A percentile compares a stretch with the other conserved stretches of the same genome.
Evolutionary conservation across 2,888 invertebrate species (phyloP).

Genomic region (Sisyra nigra): DNA sequence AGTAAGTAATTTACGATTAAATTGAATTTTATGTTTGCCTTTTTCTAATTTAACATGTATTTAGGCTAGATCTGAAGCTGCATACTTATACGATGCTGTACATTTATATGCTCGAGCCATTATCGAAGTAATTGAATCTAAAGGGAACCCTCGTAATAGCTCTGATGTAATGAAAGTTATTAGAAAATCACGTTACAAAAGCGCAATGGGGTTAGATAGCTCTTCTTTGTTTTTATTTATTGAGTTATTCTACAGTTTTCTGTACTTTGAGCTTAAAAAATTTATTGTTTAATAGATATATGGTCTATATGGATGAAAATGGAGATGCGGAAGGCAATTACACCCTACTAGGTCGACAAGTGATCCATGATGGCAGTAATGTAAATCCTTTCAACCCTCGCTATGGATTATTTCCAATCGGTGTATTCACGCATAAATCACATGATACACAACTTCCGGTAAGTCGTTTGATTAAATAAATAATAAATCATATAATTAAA

Average conservation of each 20-base stretch:
- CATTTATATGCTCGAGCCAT: slow-evolving; percentile 79
- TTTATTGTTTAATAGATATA: slow-evolving; percentile 43
- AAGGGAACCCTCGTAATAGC: slow-evolving; percentile 60
- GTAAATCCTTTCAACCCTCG: slow-evolving; percentile 29
- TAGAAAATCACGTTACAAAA: slow-evolving; percentile 60
- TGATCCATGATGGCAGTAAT: slow-evolving; percentile 34
- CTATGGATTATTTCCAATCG: slow-evolving; percentile 66
- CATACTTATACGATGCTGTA: slow-evolving; percentile 87
- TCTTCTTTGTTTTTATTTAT: not conserved
- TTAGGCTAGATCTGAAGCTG: slow-evolving; percentile 70
- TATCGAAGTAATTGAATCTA: slow-evolving; percentile 47
- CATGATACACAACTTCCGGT: slow-evolving; percentile 56
- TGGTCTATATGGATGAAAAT: slow-evolving; percentile 81
- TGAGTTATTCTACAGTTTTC: not conserved
- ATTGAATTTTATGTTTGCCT: not conserved
- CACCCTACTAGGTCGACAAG: slow-evolving; percentile 54
- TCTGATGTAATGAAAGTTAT: slow-evolving; percentile 63
- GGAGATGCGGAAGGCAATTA: slow-evolving; percentile 92
- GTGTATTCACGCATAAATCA: slow-evolving; percentile 45
- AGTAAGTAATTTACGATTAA: slow-evolving; percentile 26
- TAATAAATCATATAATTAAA: not conserved
- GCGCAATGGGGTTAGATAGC: slow-evolving; percentile 64
- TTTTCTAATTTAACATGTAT: not conserved
- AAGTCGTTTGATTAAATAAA: slow-evolving; percentile 24
- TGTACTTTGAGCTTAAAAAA: not conserved